phyloP scores from a whole-genome alignment of 2,888 invertebrate species.

The Yponomeuta sedellus region DNA sequence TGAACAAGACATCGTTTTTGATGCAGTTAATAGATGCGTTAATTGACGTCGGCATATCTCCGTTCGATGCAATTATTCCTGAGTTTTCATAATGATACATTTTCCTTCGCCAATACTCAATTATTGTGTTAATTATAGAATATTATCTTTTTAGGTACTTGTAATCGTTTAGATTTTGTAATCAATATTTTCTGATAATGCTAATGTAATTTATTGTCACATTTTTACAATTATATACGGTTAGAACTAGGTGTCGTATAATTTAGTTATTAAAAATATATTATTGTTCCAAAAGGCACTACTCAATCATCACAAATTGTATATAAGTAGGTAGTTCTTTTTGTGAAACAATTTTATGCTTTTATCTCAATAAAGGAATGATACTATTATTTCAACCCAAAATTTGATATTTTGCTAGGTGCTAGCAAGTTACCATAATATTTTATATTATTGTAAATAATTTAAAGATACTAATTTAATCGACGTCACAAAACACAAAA shows the following conservation, averaged over 20 bases:
- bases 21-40: not conserved
- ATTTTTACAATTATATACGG: slow-evolving; percentile 17
- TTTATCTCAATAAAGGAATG: not conserved
- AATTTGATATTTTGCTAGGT: slow-evolving; percentile 43
- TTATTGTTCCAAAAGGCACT: slow-evolving; percentile 27
- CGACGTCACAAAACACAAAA: slow-evolving; percentile 14
- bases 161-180: slow-evolving; percentile 1
- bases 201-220: slow-evolving; percentile 22
- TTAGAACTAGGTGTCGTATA: slow-evolving; percentile 15
- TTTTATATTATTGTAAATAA: slow-evolving; percentile 40
- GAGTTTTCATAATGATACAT: slow-evolving; percentile 16
- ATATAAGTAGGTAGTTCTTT: slow-evolving; percentile 1
- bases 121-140: slow-evolving; percentile 19
- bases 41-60: too few species aligned
- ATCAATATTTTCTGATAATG: slow-evolving; percentile 12
- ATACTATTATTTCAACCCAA: slow-evolving; percentile 29
- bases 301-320: slow-evolving; percentile 1
- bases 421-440: slow-evolving; percentile 62
- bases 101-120: slow-evolving; percentile 26
- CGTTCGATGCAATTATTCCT: slow-evolving; percentile 18
- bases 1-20: not conserved
- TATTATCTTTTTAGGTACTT: not conserved
- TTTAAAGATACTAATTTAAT: slow-evolving; percentile 30
- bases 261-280: slow-evolving; percentile 17
- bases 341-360: not conserved